A percentile compares a stretch with the other conserved stretches of the same genome.
Conservation (phyloP, 2,797 vertebrate species). For the Mus spretus region DNA sequence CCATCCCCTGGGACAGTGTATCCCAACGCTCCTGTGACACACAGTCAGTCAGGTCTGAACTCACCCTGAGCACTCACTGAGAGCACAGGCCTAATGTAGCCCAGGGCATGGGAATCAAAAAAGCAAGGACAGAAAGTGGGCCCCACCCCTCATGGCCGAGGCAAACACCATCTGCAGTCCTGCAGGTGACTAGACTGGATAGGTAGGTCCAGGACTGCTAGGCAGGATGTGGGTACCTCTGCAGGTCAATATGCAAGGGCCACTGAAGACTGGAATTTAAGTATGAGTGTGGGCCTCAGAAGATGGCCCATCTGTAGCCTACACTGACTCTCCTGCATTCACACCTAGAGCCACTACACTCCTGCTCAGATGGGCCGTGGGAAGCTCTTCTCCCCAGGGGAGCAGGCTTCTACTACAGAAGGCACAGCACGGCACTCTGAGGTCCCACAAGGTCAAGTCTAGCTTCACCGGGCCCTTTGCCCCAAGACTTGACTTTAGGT, state of each 20-base stretch:
- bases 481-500: fast-evolving
- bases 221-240: not conserved
- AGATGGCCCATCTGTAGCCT: too few relatives aligned
- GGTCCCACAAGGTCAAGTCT: not conserved
- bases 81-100: not conserved
- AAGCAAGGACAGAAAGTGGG: not conserved
- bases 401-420: not conserved
- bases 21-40: not conserved
- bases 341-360: too few relatives aligned
- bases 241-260: not conserved
- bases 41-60: not conserved
- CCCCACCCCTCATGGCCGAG: not conserved
- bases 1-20: not conserved
- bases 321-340: not conserved
- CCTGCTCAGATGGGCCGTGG: not conserved
- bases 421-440: not conserved
- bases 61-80: not conserved
- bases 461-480: not conserved
- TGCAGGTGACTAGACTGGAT: not conserved
- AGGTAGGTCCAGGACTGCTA: not conserved
- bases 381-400: not conserved
- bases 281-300: too few relatives aligned
- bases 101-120: not conserved
- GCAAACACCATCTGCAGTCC: not conserved
- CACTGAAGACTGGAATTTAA: not conserved